Base-by-base conservation (phyloP, 92 coral and sea anemone genomes). In the Epizoanthus illoricatus region DNA sequence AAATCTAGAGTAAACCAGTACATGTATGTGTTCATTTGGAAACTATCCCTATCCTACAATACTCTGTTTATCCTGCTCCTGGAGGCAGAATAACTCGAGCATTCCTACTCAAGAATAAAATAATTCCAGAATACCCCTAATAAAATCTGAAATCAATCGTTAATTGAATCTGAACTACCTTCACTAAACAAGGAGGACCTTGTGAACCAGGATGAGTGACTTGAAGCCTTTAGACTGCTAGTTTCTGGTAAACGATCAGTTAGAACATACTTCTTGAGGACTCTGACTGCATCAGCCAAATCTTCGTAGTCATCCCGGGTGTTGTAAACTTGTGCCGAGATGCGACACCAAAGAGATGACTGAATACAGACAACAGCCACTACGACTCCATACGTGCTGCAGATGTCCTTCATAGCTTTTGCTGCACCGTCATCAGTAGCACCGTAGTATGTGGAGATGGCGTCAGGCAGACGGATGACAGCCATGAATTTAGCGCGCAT, bases 401-500 rank as follows among this genome's bases (percentile, higher is more conserved):
- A 86, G 20, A 93, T 18, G 49, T 88, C 91, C 55, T 75, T 73
- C 62, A 74, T 68, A 60, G 86, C 83, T 71, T 73, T 69, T 0
- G 56, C 67, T 4, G 83, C 89, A 57, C 92, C 92, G 33, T 71
- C 47, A 0, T n/a, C 7, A 10, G 92, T 93, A 11, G 94, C 85
- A 24, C 94, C 92, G 52, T 90, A 93, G n/a, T 81, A 86, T 41
- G 91, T 71, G 13, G 80, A 71, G 67, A 93, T 43, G 13, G 80
- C 91, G 4, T 59, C 33, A 19, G 97, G 97, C 11, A 93, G 90
- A 16, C 94, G 94, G 57, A 93, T 65, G 56, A 81, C 67, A 7
- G 94, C 89, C 97, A 93, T 93, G 85, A 66, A 90, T 0, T 94
- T 94, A 18, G 97, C 97, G 17, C 92, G 90, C 94, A 93, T 93